Percentiles rank a stretch among this genome's conserved stretches.
These are phyloP conservation scores for Halictus rubicundus DNA, from an alignment of 1,140 invertebrate species.

Conservation along the genomic window DNA sequence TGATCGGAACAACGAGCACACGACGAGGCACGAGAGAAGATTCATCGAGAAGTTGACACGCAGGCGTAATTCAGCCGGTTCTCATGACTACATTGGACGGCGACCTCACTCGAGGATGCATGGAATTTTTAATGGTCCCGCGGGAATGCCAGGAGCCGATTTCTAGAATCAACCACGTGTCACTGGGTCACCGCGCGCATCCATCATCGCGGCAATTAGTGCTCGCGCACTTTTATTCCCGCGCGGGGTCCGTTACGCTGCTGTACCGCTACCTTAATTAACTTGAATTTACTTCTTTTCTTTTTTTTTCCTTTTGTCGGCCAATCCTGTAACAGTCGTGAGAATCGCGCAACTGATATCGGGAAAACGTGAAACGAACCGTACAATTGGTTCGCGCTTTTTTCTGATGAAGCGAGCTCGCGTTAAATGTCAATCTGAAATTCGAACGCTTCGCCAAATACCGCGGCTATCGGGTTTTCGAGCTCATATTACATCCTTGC, in stretches of 20 bases:
- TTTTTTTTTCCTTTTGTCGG: no score
- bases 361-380: constrained; percentile 41
- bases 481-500: no score
- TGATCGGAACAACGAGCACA: constrained; percentile 36
- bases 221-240: constrained; percentile 60
- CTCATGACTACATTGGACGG: constrained; percentile 33
- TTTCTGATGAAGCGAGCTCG: not conserved
- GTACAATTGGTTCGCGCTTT: constrained; percentile 41
- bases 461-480: no score
- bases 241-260: not conserved
- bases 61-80: constrained; percentile 49
- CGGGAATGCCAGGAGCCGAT: constrained; percentile 49
- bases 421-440: no score
- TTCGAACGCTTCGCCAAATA: no score
- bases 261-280: not conserved
- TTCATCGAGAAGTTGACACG: constrained; percentile 42
- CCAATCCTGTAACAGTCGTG: not conserved
- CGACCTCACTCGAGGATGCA: constrained; percentile 65
- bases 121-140: constrained; percentile 67
- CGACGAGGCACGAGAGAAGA: constrained; percentile 12
- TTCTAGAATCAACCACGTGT: constrained; percentile 57
- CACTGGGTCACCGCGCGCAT: constrained; percentile 60
- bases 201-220: constrained; percentile 64
- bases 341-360: constrained; percentile 43
- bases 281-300: constrained; percentile 3